Percentiles rank a stretch among this genome's conserved stretches.
Conservation (phyloP, 2,113 vertebrate genomes). For the Anthoscopus minutus region DNA sequence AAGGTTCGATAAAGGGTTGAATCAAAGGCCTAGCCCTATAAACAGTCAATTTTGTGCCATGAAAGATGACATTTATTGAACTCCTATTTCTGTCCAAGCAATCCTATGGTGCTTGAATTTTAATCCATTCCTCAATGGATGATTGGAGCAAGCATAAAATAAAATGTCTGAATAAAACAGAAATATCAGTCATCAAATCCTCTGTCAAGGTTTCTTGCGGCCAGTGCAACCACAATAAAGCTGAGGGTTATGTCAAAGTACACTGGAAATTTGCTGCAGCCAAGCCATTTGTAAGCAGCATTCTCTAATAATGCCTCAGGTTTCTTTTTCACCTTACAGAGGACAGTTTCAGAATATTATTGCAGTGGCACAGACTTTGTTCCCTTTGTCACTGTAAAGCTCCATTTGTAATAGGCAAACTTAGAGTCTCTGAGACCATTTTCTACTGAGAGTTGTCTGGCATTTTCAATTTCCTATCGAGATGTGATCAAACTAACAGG, state of each 20-base stretch:
- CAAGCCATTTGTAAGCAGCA: background rate
- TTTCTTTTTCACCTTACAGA: background rate
- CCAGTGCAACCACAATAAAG: background rate
- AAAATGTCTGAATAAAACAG: slow-evolving; percentile 25
- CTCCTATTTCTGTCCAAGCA: background rate
- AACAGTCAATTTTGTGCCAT: background rate
- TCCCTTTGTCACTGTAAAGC: background rate
- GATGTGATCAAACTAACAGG: background rate
- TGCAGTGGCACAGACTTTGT: background rate
- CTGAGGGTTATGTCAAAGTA: background rate
- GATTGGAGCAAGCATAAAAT: slow-evolving; percentile 7
- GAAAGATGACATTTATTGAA: slow-evolving; percentile 7
- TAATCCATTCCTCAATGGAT: slow-evolving; percentile 2
- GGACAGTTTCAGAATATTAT: background rate
- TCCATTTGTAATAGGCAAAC: background rate
- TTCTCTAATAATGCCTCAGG: background rate
- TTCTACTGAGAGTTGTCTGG: background rate
- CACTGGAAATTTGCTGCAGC: background rate
- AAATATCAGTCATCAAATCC: slow-evolving; percentile 20
- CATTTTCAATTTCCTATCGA: background rate
- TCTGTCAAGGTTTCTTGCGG: background rate
- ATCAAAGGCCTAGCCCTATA: background rate
- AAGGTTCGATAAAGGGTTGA: slow-evolving; percentile 8
- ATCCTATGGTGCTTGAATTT: background rate
- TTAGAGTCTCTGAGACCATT: background rate